phyloP scores from a whole-genome alignment of 1,140 invertebrate genomes.

The Rhizoglyphus robini region DNA sequence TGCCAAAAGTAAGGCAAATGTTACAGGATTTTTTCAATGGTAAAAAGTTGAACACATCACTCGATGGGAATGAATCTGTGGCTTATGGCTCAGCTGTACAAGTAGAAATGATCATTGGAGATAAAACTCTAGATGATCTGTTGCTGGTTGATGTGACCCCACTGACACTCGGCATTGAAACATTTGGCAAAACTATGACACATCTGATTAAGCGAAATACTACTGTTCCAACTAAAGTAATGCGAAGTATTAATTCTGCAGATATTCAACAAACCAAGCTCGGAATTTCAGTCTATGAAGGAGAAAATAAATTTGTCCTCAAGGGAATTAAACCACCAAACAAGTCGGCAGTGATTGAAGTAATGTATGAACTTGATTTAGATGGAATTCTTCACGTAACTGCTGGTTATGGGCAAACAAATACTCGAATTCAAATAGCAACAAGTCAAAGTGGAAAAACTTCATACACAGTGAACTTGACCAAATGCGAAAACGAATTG shows the following conservation, averaged over 20 bases:
- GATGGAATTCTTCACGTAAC: background rate
- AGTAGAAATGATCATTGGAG: conserved; percentile 69
- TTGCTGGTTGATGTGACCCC: conserved; percentile 85
- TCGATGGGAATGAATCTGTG: conserved; percentile 82
- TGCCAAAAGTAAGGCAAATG: conserved; percentile 87
- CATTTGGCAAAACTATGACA: conserved; percentile 92
- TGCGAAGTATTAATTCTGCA: conserved; percentile 44
- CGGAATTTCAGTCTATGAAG: background rate
- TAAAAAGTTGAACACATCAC: conserved; percentile 88
- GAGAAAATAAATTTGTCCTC: background rate
- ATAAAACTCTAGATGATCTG: conserved; percentile 80
- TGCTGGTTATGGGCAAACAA: background rate
- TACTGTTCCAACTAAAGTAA: conserved; percentile 84
- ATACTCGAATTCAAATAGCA: no score
- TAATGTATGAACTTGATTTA: background rate
- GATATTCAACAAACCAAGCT: no score
- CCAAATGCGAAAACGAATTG: no score
- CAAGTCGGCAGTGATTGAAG: background rate
- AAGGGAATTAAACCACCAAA: background rate
- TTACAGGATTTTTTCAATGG: conserved; percentile 62
- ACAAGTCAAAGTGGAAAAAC: no score
- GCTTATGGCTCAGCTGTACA: conserved; percentile 64
- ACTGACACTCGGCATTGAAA: conserved; percentile 88
- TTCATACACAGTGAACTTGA: no score
- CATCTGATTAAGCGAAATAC: conserved; percentile 87